Evolutionary conservation across 2,797 vertebrate species (phyloP).

Genomic region (Onychomys arenicola): DNA sequence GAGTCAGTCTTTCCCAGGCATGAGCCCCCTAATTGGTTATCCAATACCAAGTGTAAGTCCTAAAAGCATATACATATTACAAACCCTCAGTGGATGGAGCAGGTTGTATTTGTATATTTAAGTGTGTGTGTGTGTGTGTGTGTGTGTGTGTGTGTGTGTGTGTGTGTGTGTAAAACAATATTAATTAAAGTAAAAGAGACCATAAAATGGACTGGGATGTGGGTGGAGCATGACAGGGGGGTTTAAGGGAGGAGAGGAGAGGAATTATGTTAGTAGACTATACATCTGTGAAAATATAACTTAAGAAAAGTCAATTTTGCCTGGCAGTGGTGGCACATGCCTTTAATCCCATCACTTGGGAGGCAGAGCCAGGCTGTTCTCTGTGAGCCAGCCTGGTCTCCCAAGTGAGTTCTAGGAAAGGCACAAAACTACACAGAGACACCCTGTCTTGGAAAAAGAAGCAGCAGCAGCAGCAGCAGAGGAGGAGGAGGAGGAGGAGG

Average conservation of each 20-base stretch:
- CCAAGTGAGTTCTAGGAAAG: too few species aligned
- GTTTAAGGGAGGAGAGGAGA: not conserved
- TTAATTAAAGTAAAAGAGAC: not conserved
- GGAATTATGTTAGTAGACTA: not conserved
- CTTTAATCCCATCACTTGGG: too few species aligned
- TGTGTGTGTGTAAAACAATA: not conserved
- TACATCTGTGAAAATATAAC: not conserved
- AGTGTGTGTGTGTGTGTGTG: not conserved
- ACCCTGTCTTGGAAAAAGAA: too few species aligned
- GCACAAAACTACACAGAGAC: too few species aligned
- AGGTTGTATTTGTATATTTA: not conserved
- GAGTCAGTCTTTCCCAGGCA: not conserved
- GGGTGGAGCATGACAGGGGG: not conserved
- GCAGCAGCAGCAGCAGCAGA: too few species aligned
- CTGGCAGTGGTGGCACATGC: too few species aligned
- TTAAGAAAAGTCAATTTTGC: too few species aligned
- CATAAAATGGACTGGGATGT: not conserved
- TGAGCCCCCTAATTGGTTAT: not conserved
- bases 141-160: not conserved
- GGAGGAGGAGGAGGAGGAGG: too few species aligned
- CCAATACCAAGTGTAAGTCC: not conserved
- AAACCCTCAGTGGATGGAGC: not conserved
- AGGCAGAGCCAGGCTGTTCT: too few species aligned
- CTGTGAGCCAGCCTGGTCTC: too few species aligned
- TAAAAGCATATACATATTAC: not conserved